Evolutionary conservation across 2,888 invertebrate species (phyloP).

Genomic region (Tetragnatha montana): DNA sequence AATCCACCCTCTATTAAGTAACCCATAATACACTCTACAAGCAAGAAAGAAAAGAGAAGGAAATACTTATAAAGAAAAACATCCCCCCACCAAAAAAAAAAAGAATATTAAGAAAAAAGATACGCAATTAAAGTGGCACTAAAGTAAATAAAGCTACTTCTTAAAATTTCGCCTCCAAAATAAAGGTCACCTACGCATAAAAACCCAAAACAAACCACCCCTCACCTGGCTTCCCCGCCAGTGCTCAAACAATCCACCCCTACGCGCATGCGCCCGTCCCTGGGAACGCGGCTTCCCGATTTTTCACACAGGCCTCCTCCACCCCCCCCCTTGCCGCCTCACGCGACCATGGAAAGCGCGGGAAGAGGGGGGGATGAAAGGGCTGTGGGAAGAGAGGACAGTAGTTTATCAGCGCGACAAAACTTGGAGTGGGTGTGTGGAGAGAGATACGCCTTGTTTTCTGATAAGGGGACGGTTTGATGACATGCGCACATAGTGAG

Average conservation of each 20-base stretch:
- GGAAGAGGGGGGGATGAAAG: slow-evolving; percentile 3
- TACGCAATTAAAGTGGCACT: too few relatives aligned
- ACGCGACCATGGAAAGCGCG: slow-evolving; percentile 36
- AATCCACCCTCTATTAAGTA: too few relatives aligned
- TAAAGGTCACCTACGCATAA: too few relatives aligned
- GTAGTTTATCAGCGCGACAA: slow-evolving; percentile 2
- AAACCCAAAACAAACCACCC: not conserved
- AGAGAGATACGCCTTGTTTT: slow-evolving; percentile 3
- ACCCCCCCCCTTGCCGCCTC: not conserved
- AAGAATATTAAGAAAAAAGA: too few relatives aligned
- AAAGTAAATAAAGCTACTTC: too few relatives aligned
- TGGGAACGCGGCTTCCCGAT: slow-evolving; percentile 34
- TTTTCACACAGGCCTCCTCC: slow-evolving; percentile 16
- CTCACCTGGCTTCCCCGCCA: not conserved
- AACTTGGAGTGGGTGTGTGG: slow-evolving; percentile 32
- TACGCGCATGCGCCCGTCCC: not conserved
- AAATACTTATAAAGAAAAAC: too few relatives aligned
- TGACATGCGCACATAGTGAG: too few relatives aligned
- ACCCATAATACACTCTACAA: too few relatives aligned
- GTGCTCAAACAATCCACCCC: slow-evolving; percentile 13
- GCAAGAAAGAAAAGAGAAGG: too few relatives aligned
- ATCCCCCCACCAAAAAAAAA: too few relatives aligned
- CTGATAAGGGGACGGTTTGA: too few relatives aligned
- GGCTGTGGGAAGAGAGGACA: not conserved
- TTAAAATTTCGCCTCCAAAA: too few relatives aligned